phyloP scores from a whole-genome alignment of 2,888 invertebrate species.

The Scrobipalpa atriplicella region DNA sequence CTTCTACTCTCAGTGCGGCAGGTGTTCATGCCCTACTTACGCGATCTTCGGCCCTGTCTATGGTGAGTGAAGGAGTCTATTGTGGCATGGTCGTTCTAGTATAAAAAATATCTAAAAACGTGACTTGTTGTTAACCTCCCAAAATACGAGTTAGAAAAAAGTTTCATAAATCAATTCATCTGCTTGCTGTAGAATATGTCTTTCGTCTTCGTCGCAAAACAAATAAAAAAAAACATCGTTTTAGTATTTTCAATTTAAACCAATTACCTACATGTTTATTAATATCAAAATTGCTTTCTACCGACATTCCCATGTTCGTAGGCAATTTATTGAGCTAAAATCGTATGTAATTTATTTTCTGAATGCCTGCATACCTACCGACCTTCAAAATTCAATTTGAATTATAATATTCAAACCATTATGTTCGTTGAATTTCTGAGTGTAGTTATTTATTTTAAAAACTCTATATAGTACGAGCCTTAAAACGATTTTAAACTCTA shows the following conservation, averaged over 20 bases:
- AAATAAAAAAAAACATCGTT: too few relatives aligned
- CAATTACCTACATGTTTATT: neutral
- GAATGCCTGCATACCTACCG: neutral
- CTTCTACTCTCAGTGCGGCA: constrained; percentile 83
- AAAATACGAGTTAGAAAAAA: too few relatives aligned
- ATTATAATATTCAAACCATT: neutral
- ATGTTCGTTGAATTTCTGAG: neutral
- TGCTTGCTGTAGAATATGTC: too few relatives aligned
- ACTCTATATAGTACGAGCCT: neutral
- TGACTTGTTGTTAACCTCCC: too few relatives aligned
- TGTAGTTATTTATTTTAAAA: neutral
- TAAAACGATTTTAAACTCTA: neutral
- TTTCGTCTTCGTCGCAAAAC: too few relatives aligned
- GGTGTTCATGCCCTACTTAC: constrained; percentile 76
- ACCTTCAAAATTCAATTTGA: constrained; percentile 15
- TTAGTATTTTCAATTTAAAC: neutral
- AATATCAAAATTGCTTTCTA: neutral
- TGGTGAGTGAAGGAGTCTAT: constrained; percentile 62
- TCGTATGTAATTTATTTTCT: constrained; percentile 11
- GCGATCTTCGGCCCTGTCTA: constrained; percentile 71
- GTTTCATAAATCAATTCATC: too few relatives aligned
- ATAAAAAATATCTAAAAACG: too few relatives aligned
- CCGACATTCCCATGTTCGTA: neutral
- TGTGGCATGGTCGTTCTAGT: too few relatives aligned
- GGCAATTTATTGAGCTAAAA: neutral